A percentile compares a stretch with the other conserved stretches of the same genome.
These are phyloP conservation scores for Sebastolobus altivelis DNA, from an alignment of 2,797 vertebrate genomes.

Conservation along the genomic window DNA sequence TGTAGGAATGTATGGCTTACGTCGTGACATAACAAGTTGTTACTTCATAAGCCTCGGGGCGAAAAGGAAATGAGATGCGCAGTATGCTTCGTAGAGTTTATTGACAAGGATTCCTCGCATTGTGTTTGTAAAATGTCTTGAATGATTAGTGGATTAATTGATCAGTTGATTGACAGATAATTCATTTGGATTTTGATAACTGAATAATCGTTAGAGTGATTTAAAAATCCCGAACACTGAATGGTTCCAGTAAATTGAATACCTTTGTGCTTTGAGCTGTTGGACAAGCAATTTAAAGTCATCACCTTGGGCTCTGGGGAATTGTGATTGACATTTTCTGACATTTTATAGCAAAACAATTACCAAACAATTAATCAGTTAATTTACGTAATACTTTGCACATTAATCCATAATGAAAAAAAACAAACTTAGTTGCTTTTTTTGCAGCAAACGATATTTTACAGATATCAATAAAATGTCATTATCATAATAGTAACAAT, in stretches of 20 bases:
- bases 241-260: neutral
- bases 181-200: neutral
- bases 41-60: neutral
- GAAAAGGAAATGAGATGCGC: neutral
- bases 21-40: conserved; percentile 16
- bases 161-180: neutral
- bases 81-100: neutral
- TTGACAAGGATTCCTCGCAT: neutral
- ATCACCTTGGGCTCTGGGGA: neutral
- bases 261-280: neutral
- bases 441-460: neutral
- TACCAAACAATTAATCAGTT: neutral
- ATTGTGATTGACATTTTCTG: neutral
- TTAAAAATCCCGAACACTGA: neutral
- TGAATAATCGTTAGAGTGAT: neutral
- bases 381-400: neutral
- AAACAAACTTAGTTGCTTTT: neutral
- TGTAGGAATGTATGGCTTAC: conserved; percentile 19
- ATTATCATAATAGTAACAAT: neutral
- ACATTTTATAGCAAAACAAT: neutral
- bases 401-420: neutral
- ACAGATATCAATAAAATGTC: neutral
- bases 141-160: neutral
- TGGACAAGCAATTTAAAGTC: neutral
- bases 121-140: neutral